Evolutionary conservation across 2,797 vertebrate genomes (phyloP).

Genomic region (Pyrocephalus nanus): DNA sequence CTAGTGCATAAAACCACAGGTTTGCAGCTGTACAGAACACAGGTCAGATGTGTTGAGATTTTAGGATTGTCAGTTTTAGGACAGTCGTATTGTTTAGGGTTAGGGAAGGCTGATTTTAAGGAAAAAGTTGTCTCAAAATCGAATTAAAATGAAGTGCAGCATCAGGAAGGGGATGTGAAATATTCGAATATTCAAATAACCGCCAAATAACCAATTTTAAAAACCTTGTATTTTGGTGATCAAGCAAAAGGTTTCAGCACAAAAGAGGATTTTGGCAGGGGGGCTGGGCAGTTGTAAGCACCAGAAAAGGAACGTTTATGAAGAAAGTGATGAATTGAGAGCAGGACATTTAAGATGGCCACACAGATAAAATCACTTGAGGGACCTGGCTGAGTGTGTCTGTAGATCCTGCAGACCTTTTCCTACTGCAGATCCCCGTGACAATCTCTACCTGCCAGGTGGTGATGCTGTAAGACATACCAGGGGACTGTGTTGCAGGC

Average conservation of each 20-base stretch:
- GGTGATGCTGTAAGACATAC: not conserved
- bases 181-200: not conserved
- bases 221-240: not conserved
- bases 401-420: not conserved
- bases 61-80: not conserved
- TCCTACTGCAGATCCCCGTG: not conserved
- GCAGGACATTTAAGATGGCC: not conserved
- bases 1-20: not conserved
- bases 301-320: not conserved
- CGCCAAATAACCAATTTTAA: not conserved
- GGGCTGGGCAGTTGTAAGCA: not conserved
- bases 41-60: not conserved
- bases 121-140: not conserved
- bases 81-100: not conserved
- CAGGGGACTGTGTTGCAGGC: not conserved
- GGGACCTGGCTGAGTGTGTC: not conserved
- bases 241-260: not conserved
- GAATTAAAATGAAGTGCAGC: not conserved
- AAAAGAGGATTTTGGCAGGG: not conserved
- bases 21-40: not conserved
- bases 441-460: not conserved
- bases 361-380: not conserved
- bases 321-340: not conserved
- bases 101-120: not conserved
- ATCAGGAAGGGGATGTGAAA: not conserved